These are phyloP conservation scores for Folsomia manolachei DNA, from an alignment of 2,888 invertebrate genomes.

Conservation along the genomic window DNA sequence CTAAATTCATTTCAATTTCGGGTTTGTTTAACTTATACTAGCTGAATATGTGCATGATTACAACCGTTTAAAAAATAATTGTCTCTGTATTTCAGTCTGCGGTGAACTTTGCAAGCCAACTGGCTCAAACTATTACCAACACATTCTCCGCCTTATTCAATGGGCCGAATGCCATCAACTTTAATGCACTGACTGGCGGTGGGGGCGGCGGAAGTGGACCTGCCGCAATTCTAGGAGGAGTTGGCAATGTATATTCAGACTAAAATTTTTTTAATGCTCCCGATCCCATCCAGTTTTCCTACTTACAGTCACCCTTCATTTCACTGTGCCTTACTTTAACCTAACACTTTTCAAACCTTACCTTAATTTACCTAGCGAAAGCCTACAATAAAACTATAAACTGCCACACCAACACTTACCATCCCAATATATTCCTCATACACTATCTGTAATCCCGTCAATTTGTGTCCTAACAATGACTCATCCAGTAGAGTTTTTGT, in stretches of 20 bases:
- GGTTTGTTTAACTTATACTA: background rate
- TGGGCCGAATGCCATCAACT: slow-evolving; percentile 46
- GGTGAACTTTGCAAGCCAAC: slow-evolving; percentile 50
- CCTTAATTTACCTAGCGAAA: background rate
- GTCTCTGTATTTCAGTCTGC: slow-evolving; percentile 45
- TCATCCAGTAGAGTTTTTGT: too few relatives aligned
- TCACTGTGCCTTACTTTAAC: too few relatives aligned
- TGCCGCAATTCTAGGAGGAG: slow-evolving; percentile 47
- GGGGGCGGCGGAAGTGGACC: slow-evolving; percentile 33
- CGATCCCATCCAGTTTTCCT: too few relatives aligned
- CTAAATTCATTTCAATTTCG: background rate
- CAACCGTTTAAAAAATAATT: too few relatives aligned
- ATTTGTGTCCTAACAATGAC: too few relatives aligned
- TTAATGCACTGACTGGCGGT: slow-evolving; percentile 42
- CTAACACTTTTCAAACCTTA: too few relatives aligned
- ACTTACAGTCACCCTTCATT: too few relatives aligned
- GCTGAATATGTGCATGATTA: background rate
- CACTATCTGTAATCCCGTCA: too few relatives aligned
- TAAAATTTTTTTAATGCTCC: too few relatives aligned
- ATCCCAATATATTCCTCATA: too few relatives aligned
- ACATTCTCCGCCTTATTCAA: slow-evolving; percentile 50
- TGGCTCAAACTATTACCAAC: slow-evolving; percentile 50
- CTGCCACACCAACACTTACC: background rate
- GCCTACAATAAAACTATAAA: background rate
- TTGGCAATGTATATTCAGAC: slow-evolving; percentile 49